Evolutionary conservation across 2,113 vertebrate species (phyloP).

Genomic region (Anarhynchus alexandrinus): DNA sequence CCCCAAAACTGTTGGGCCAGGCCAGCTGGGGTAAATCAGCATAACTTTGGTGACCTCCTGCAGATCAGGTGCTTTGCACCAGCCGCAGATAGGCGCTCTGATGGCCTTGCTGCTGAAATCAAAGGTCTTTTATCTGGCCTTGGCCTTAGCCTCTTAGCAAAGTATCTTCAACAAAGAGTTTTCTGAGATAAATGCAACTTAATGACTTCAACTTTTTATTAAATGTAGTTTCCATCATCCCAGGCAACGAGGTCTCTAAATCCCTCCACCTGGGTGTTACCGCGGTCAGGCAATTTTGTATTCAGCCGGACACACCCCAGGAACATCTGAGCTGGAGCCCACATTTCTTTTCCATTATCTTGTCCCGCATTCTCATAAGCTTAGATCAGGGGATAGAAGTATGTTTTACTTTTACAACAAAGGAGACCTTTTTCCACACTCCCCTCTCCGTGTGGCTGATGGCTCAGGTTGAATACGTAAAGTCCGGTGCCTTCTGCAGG

Average conservation of each 20-base stretch:
- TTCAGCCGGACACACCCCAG: background rate
- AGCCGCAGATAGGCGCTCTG: background rate
- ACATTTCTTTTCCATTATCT: background rate
- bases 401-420: background rate
- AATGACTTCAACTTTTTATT: background rate
- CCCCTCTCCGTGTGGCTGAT: accelerated
- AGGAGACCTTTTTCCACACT: background rate
- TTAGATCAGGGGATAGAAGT: background rate
- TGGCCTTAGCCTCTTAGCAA: background rate
- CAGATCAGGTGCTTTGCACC: background rate
- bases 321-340: background rate
- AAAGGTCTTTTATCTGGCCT: background rate
- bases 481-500: background rate
- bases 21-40: background rate
- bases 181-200: background rate
- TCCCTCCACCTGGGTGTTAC: background rate
- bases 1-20: background rate
- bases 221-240: background rate
- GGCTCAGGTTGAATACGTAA: accelerated
- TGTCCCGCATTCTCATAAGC: background rate
- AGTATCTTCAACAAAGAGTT: background rate
- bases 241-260: background rate
- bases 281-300: background rate
- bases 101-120: background rate
- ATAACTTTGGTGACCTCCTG: background rate